Conservation (phyloP, 2,888 invertebrate genomes). For the Acanthosepion lycidas region DNA sequence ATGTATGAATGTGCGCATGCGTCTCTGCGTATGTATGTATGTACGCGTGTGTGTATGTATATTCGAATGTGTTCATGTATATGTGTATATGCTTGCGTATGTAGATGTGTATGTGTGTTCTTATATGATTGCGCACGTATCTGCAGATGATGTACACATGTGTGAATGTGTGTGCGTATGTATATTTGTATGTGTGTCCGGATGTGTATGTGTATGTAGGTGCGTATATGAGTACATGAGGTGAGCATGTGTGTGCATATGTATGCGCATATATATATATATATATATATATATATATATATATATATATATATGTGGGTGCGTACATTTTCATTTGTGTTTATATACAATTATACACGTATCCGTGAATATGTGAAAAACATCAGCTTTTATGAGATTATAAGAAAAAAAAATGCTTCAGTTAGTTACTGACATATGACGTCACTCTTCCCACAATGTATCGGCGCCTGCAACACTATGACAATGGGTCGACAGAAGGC, state of each 20-base stretch:
- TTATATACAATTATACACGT: not conserved
- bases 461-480: no score
- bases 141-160: no score
- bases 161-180: no score
- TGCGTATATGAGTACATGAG: no score
- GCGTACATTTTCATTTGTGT: not conserved
- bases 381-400: not conserved
- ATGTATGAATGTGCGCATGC: not conserved
- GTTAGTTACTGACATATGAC: not conserved
- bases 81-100: not conserved
- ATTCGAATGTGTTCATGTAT: not conserved
- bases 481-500: no score
- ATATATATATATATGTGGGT: not conserved
- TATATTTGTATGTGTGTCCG: no score
- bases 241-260: no score
- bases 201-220: no score
- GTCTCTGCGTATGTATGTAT: not conserved
- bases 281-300: no score
- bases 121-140: not conserved
- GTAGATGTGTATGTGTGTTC: not conserved
- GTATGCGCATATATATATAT: no score
- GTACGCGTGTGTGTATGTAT: not conserved
- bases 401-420: not conserved
- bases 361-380: not conserved
- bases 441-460: no score